Evolutionary conservation across 2,888 invertebrate species (phyloP).

Genomic region (Lochmaea capreae): DNA sequence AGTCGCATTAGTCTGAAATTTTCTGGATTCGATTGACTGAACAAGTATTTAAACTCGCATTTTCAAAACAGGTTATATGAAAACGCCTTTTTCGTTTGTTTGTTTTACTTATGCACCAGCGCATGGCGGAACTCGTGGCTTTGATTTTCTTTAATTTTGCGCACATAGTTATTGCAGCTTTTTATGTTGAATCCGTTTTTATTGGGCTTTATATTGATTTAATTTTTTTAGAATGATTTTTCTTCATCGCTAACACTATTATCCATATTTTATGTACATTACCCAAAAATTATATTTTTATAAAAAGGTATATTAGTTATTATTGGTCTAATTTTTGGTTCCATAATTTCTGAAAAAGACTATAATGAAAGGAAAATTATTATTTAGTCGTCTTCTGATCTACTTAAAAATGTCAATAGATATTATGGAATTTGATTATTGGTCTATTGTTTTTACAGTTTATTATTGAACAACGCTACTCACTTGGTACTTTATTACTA

Average conservation of each 20-base stretch:
- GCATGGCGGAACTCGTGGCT: constrained; percentile 31
- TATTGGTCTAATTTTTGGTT: neutral
- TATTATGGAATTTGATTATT: neutral
- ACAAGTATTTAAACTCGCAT: no score
- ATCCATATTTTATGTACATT: neutral
- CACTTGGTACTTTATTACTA: no score
- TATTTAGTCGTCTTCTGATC: neutral
- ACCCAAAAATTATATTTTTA: constrained; percentile 11
- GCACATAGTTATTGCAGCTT: constrained; percentile 48
- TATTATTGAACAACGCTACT: neutral
- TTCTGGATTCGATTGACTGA: no score
- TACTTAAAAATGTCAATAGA: neutral
- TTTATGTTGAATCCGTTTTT: constrained; percentile 56
- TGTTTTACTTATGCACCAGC: constrained; percentile 22
- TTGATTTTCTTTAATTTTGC: constrained; percentile 31
- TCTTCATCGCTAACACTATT: constrained; percentile 22
- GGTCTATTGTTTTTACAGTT: neutral
- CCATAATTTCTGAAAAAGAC: neutral
- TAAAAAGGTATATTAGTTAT: neutral
- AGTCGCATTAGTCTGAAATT: no score
- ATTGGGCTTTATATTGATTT: constrained; percentile 50
- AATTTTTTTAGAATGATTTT: constrained; percentile 22
- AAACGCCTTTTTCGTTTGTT: constrained; percentile 10
- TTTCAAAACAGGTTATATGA: no score
- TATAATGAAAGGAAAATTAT: neutral